phyloP scores from a whole-genome alignment of 2,888 invertebrate species.

The Cosmopolites sordidus region DNA sequence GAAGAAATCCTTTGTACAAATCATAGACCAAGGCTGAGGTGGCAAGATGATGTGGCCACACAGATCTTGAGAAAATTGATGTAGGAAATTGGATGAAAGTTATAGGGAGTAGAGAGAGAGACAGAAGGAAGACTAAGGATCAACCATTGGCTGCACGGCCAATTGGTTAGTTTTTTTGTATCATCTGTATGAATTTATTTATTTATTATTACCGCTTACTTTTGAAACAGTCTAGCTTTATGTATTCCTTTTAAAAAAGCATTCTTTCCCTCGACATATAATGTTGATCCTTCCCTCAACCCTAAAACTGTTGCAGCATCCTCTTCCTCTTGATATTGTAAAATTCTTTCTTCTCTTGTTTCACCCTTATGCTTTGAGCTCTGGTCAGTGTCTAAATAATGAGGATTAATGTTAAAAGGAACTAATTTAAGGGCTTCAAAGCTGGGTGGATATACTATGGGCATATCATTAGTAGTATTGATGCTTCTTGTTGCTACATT shows the following conservation, averaged over 20 bases:
- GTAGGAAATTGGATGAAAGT: too few relatives aligned
- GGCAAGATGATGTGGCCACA: too few relatives aligned
- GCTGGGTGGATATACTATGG: conserved; percentile 71
- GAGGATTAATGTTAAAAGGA: conserved; percentile 82
- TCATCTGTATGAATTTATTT: neutral
- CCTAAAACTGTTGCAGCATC: conserved; percentile 62
- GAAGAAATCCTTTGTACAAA: too few relatives aligned
- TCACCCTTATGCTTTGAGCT: conserved; percentile 70
- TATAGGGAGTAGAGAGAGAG: too few relatives aligned
- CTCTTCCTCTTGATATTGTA: conserved; percentile 62
- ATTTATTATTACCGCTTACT: conserved; percentile 50
- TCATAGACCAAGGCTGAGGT: too few relatives aligned
- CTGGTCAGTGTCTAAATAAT: conserved; percentile 65
- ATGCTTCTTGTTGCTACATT: conserved; percentile 78
- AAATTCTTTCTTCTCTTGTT: conserved; percentile 69
- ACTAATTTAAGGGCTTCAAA: conserved; percentile 69
- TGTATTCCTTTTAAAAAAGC: conserved; percentile 60
- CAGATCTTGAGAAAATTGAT: too few relatives aligned
- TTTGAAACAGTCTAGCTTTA: conserved; percentile 61
- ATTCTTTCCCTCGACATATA: conserved; percentile 57
- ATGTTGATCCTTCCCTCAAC: conserved; percentile 65
- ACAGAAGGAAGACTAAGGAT: too few relatives aligned
- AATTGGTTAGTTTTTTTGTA: neutral
- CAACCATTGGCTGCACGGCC: too few relatives aligned
- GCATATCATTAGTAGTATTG: conserved; percentile 86